Conservation (phyloP, 2,113 vertebrate species). For the Lepisosteus oculatus region DNA sequence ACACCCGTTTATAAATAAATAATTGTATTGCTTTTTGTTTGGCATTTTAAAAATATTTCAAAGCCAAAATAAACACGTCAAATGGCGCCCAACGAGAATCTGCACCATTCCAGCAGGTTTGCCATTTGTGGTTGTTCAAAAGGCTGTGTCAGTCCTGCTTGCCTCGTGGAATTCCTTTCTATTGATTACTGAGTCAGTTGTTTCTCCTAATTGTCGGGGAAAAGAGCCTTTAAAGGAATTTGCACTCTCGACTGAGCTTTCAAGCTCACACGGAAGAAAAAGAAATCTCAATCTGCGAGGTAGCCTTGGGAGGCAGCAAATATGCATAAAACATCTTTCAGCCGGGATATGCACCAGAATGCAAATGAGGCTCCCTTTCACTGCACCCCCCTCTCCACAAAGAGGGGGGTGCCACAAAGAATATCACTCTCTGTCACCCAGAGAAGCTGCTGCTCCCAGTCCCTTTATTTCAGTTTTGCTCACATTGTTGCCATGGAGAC, state of each 20-base stretch:
- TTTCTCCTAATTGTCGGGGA: slow-evolving; percentile 37
- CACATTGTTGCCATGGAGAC: slow-evolving; percentile 51
- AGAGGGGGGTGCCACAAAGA: slow-evolving; percentile 54
- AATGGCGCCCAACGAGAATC: no score
- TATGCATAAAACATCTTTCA: slow-evolving; percentile 43
- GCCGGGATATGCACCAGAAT: slow-evolving; percentile 40
- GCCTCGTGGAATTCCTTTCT: not conserved
- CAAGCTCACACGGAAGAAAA: slow-evolving; percentile 26
- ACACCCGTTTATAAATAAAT: no score
- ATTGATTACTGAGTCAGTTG: slow-evolving; percentile 13
- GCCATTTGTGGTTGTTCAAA: no score
- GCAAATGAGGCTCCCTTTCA: slow-evolving; percentile 52
- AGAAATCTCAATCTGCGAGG: slow-evolving; percentile 24
- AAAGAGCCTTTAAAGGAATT: slow-evolving; percentile 21
- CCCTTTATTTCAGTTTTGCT: slow-evolving; percentile 49
- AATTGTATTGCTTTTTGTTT: no score
- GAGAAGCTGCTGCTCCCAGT: slow-evolving; percentile 31
- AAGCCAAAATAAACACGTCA: no score
- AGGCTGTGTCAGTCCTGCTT: no score
- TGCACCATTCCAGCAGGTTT: no score
- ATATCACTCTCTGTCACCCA: slow-evolving; percentile 44
- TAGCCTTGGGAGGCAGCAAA: slow-evolving; percentile 30
- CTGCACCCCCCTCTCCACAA: slow-evolving; percentile 45
- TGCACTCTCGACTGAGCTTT: slow-evolving; percentile 25
- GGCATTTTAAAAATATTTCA: no score